These are phyloP conservation scores for Epinephelus awoara DNA, from an alignment of 2,797 vertebrate genomes.

Conservation along the genomic window DNA sequence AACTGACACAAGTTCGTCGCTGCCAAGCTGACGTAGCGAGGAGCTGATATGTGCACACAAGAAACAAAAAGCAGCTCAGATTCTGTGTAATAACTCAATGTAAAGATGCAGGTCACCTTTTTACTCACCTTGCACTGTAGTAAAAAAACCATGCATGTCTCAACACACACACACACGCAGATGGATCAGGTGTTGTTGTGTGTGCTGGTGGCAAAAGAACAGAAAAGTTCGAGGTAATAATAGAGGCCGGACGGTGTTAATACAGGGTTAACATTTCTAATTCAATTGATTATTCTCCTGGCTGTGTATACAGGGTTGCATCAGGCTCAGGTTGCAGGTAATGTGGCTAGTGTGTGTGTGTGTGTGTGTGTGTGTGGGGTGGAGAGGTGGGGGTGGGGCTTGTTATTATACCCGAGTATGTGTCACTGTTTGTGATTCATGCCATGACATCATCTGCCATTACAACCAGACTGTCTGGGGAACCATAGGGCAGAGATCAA, in stretches of 20 bases:
- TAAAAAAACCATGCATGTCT: background rate
- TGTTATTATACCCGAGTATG: conserved; percentile 80
- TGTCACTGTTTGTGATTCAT: conserved; percentile 85
- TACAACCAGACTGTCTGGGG: conserved; percentile 84
- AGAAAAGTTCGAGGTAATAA: conserved; percentile 57
- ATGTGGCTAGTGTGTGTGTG: conserved; percentile 47
- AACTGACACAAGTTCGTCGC: conserved; percentile 9
- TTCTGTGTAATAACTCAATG: background rate
- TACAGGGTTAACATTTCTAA: conserved; percentile 78
- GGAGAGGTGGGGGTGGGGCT: conserved; percentile 54
- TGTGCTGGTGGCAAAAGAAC: conserved; percentile 27
- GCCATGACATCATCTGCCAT: conserved; percentile 87
- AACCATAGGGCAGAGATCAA: conserved; percentile 78
- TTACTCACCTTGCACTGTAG: conserved; percentile 2
- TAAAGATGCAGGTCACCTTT: conserved; percentile 5
- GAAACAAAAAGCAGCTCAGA: background rate
- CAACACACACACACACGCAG: background rate
- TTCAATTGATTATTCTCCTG: conserved; percentile 77
- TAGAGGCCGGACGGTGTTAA: conserved; percentile 56
- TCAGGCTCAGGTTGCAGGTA: conserved; percentile 84
- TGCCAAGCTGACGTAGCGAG: background rate
- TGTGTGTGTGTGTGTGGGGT: conserved; percentile 18
- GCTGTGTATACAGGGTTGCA: conserved; percentile 55
- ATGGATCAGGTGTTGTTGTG: conserved; percentile 43
- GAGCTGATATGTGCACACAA: background rate